phyloP scores from a whole-genome alignment of 2,888 invertebrate species.

The Chrysina gloriosa region DNA sequence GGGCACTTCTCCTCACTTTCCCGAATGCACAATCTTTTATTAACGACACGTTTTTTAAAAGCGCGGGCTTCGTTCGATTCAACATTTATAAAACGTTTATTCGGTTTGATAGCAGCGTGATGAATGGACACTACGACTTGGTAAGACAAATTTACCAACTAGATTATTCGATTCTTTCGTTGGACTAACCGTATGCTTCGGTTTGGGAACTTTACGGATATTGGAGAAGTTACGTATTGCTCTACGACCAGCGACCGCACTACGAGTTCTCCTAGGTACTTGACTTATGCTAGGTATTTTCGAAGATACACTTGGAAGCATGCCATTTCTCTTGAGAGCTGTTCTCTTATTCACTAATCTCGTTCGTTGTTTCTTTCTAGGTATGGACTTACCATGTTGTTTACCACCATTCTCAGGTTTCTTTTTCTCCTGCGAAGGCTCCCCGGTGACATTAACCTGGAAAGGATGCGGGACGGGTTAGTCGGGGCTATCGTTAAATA shows the following conservation, averaged over 20 bases:
- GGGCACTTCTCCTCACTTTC: slow-evolving; percentile 42
- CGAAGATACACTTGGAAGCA: slow-evolving; percentile 35
- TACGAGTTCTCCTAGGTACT: slow-evolving; percentile 45
- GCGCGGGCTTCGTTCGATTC: slow-evolving; percentile 61
- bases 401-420: slow-evolving; percentile 19
- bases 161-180: slow-evolving; percentile 55
- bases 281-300: slow-evolving; percentile 41
- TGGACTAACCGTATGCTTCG: slow-evolving; percentile 42
- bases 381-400: slow-evolving; percentile 18
- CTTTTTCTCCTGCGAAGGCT: slow-evolving; percentile 8
- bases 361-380: slow-evolving; percentile 38
- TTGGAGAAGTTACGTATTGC: slow-evolving; percentile 47
- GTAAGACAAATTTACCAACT: slow-evolving; percentile 78
- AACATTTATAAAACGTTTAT: slow-evolving; percentile 83
- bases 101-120: slow-evolving; percentile 89
- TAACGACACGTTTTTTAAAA: slow-evolving; percentile 59
- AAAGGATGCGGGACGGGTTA: not conserved
- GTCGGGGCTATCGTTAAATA: not conserved
- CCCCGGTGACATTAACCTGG: not conserved
- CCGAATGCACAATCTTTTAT: slow-evolving; percentile 51
- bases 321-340: slow-evolving; percentile 40
- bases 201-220: slow-evolving; percentile 46
- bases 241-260: slow-evolving; percentile 47
- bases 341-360: slow-evolving; percentile 40
- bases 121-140: slow-evolving; percentile 85